Evolutionary conservation across 2,113 vertebrate genomes (phyloP), one percentile per base, ranked within the genome.

Genomic region (Chunga burmeisteri): DNA sequence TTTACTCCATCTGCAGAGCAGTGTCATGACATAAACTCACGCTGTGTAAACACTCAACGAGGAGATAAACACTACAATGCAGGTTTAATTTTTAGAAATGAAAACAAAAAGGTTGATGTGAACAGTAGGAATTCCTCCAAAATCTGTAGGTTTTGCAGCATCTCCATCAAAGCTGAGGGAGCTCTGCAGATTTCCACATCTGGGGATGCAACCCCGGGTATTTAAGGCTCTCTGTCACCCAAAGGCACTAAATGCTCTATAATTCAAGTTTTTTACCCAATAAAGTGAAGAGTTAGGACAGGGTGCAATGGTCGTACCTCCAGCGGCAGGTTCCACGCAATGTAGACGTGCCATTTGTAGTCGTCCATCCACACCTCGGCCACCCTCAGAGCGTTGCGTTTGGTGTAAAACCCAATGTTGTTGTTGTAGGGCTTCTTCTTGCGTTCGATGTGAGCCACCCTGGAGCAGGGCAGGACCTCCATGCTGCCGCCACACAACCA

Each of bases 301-400:
- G 30, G 18, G 62, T 11, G 46, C 26, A 18, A 11, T 2, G 40
- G 49, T 42, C 5, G 3, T 98, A 99, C 99, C 98, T 99, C 99
- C 96, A 99, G 98, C 0, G 99, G 99, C 95, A 99, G 98, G 97
- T 99, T 99, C 99, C 99, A 99, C 1, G 99, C 99, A 34, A 99
- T 98, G 98, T 99, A 99, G 38, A 99, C 99, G 2, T 99, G 99
- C 49, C 99, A 99, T 88, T 99, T 99, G 97, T 99, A 99, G 44
- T 99, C 98, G 1, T 99, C 99, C 99, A 99, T 99, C 99, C 99
- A 99, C 75, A 99, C 99, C 94, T 99, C 99, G 0, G 99, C 99
- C 80, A 99, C 99, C 0, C 99, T 98, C 42, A 99, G 98, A 2
- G 99, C 99, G 0, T 99, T 99, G 61, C 99, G 99, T 80, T 99